phyloP scores from a whole-genome alignment of 1,140 invertebrate species.

The Neuroterus valhalla region DNA sequence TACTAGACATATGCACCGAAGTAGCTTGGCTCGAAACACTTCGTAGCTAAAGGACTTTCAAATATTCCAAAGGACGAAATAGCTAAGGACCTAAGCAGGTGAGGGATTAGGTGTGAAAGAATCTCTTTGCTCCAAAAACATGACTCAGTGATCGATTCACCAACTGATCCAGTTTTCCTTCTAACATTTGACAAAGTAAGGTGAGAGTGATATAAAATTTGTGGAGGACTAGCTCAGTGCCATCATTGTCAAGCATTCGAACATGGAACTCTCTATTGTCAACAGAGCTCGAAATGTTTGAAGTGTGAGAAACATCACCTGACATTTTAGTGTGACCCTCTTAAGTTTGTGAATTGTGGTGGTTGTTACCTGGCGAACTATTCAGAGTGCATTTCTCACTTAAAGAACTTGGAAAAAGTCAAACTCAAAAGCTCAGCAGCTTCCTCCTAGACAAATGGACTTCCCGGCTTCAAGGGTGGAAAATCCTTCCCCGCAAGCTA shows the following conservation, averaged over 20 bases:
- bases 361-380: not conserved
- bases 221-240: slow-evolving; percentile 43
- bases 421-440: no score
- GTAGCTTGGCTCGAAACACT: not conserved
- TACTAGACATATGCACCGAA: no score
- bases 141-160: not conserved
- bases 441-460: not conserved
- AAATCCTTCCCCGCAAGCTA: not conserved
- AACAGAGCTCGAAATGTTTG: slow-evolving; percentile 36
- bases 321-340: slow-evolving; percentile 27
- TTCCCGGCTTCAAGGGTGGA: not conserved
- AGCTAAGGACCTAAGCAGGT: not conserved
- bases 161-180: not conserved
- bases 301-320: slow-evolving; percentile 36
- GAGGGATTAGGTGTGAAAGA: not conserved
- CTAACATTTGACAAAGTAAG: not conserved
- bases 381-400: not conserved
- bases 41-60: not conserved
- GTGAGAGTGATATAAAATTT: slow-evolving; percentile 36
- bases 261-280: no score
- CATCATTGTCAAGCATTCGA: slow-evolving; percentile 50
- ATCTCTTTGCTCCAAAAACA: not conserved
- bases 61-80: not conserved
- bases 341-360: not conserved
- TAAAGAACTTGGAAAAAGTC: not conserved